phyloP scores from a whole-genome alignment of 2,888 invertebrate genomes.

The Luffia ferchaultella region DNA sequence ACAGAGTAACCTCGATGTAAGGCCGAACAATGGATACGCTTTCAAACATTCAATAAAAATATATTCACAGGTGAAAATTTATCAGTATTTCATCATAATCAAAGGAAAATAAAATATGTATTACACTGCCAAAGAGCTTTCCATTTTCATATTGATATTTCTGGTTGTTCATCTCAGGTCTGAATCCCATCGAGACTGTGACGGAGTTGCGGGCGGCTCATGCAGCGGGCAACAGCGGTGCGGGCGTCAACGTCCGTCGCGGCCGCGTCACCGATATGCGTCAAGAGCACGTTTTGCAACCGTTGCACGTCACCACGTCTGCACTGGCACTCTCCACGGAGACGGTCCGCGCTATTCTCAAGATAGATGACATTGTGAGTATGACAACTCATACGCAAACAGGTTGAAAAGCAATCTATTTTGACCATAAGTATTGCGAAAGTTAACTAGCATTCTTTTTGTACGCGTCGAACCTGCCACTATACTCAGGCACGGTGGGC shows the following conservation, averaged over 20 bases:
- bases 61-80: too few species aligned
- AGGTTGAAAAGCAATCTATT: too few species aligned
- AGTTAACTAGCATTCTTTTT: not conserved
- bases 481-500: too few species aligned
- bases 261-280: slow-evolving; percentile 97
- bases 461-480: not conserved
- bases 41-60: too few species aligned
- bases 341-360: slow-evolving; percentile 96
- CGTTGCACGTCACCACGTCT: slow-evolving; percentile 92
- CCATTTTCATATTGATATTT: too few species aligned
- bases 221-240: slow-evolving; percentile 80
- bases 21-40: too few species aligned
- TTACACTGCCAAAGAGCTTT: too few species aligned
- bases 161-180: slow-evolving; percentile 69
- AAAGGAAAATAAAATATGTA: too few species aligned
- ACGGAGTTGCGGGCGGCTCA: slow-evolving; percentile 96
- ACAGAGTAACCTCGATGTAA: too few species aligned
- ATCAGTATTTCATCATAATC: too few species aligned
- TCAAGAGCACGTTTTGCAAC: slow-evolving; percentile 97
- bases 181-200: slow-evolving; percentile 94
- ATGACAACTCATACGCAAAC: slow-evolving; percentile 10
- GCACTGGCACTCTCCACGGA: slow-evolving; percentile 95
- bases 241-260: slow-evolving; percentile 96
- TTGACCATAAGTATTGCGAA: not conserved
- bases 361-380: slow-evolving; percentile 98